A percentile compares a stretch with the other conserved stretches of the same genome.
Evolutionary conservation across 2,113 vertebrate species (phyloP).

Genomic region (Sturnira hondurensis): DNA sequence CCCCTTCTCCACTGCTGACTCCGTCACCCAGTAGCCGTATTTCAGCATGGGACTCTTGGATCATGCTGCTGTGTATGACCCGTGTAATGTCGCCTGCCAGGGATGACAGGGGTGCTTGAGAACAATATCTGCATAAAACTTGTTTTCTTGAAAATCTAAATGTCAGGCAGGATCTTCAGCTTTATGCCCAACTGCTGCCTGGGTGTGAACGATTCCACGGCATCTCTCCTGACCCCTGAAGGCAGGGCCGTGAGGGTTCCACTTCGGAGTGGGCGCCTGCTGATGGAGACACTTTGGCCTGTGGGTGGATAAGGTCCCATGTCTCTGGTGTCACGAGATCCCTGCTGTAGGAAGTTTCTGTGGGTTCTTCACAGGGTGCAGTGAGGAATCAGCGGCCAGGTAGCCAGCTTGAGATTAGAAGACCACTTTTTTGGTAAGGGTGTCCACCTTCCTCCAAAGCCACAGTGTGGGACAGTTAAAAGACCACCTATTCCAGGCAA

Average conservation of each 20-base stretch:
- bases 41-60: conserved; percentile 39
- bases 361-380: not conserved
- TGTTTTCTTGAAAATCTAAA: conserved; percentile 61
- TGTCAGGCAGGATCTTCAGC: conserved; percentile 29
- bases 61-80: conserved; percentile 66
- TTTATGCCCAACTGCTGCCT: not conserved
- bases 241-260: not conserved
- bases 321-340: not conserved
- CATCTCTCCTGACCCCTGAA: not conserved
- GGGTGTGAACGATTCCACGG: not conserved
- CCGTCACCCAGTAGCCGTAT: conserved; percentile 56
- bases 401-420: not conserved
- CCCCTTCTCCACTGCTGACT: conserved; percentile 53
- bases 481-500: not conserved
- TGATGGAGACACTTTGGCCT: not conserved
- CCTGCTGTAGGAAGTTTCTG: not conserved
- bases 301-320: not conserved
- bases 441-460: not conserved
- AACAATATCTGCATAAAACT: conserved; percentile 68
- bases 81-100: not conserved
- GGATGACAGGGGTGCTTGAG: conserved; percentile 42
- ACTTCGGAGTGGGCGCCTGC: not conserved
- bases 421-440: not conserved
- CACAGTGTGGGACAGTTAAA: not conserved
- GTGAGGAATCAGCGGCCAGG: not conserved